Evolutionary conservation across 2,888 invertebrate species (phyloP).

Genomic region (Masnerella sp.): DNA sequence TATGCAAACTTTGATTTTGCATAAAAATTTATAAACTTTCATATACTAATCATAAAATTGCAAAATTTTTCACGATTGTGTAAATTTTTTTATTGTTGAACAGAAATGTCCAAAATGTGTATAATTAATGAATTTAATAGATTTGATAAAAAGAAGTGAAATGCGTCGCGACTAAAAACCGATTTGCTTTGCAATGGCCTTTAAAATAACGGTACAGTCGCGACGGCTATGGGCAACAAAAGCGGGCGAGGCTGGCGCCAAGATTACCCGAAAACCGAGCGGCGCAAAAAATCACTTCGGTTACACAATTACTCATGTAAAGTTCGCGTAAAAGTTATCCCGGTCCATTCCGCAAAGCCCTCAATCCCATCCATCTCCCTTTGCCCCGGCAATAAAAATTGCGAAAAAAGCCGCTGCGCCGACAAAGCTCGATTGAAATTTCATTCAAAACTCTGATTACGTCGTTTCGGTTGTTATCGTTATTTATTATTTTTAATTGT

Average conservation of each 20-base stretch:
- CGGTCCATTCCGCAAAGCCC: slow-evolving; percentile 35
- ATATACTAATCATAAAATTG: too few relatives aligned
- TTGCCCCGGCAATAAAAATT: slow-evolving; percentile 31
- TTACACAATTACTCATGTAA: slow-evolving; percentile 40
- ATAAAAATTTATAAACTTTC: too few relatives aligned
- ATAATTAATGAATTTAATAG: too few relatives aligned
- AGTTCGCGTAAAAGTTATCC: slow-evolving; percentile 43
- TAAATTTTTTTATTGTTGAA: too few relatives aligned
- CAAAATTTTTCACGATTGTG: too few relatives aligned
- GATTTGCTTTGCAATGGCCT: too few relatives aligned
- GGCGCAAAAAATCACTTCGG: slow-evolving; percentile 28
- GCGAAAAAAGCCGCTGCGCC: slow-evolving; percentile 24
- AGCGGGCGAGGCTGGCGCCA: not conserved
- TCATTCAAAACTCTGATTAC: slow-evolving; percentile 48
- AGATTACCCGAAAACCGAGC: slow-evolving; percentile 13
- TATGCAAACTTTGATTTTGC: too few relatives aligned
- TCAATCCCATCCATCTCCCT: slow-evolving; percentile 32
- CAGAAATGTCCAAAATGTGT: too few relatives aligned
- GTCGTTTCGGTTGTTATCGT: too few relatives aligned
- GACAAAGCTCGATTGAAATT: slow-evolving; percentile 47
- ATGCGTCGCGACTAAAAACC: too few relatives aligned
- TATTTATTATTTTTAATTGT: too few relatives aligned
- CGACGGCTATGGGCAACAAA: slow-evolving; percentile 5
- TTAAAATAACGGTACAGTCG: not conserved
- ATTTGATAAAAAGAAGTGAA: too few relatives aligned